phyloP scores from a whole-genome alignment of 2,888 invertebrate species.

The Yponomeuta plumbellus region DNA sequence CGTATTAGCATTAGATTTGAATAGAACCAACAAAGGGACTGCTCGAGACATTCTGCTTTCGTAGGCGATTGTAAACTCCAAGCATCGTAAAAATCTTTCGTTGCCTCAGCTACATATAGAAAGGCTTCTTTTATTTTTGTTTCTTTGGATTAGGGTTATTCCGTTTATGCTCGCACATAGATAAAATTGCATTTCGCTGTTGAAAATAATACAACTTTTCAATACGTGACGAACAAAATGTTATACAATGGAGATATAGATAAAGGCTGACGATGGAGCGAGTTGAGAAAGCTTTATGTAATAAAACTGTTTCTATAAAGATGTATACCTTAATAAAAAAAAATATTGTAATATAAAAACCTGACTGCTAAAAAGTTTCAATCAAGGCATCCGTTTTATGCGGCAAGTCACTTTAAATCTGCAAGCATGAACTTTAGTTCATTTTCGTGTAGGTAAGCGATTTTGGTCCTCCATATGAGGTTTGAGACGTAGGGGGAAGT shows the following conservation, averaged over 20 bases:
- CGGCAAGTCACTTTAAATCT: too few relatives aligned
- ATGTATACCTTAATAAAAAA: neutral
- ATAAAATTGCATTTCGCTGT: neutral
- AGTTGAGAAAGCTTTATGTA: neutral
- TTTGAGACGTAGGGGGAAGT: too few relatives aligned
- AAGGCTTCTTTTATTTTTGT: neutral
- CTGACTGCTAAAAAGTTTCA: too few relatives aligned
- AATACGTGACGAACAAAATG: too few relatives aligned
- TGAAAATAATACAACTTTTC: neutral
- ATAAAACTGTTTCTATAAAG: neutral
- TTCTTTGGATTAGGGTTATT: neutral
- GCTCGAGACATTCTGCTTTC: slow-evolving; percentile 71
- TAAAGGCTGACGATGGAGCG: neutral
- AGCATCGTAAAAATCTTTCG: slow-evolving; percentile 61
- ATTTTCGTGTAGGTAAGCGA: too few relatives aligned
- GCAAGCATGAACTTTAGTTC: too few relatives aligned
- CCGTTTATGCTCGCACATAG: neutral
- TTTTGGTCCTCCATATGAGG: too few relatives aligned
- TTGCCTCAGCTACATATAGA: slow-evolving; percentile 4
- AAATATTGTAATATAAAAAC: too few relatives aligned
- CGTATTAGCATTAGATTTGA: slow-evolving; percentile 75
- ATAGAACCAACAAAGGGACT: slow-evolving; percentile 76
- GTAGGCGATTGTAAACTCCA: slow-evolving; percentile 73
- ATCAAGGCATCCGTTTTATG: too few relatives aligned
- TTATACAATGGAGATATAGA: neutral